phyloP scores from a whole-genome alignment of 2,888 invertebrate species.

The Argyra leucocephala region DNA sequence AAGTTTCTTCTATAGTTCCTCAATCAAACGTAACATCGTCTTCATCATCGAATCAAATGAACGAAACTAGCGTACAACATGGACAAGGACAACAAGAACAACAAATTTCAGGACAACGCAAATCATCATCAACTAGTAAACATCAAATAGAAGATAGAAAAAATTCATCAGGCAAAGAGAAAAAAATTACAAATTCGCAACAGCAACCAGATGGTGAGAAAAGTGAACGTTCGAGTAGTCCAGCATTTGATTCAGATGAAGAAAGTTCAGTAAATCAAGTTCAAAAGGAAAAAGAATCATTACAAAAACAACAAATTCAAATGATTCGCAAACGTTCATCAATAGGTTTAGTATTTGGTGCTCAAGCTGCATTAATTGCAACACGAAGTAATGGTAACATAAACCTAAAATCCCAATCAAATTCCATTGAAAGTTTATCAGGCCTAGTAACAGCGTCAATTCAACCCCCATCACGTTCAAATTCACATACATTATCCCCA shows the following conservation, averaged over 20 bases:
- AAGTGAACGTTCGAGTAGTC: slow-evolving; percentile 78
- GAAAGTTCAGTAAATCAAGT: slow-evolving; percentile 60
- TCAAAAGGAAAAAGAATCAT: slow-evolving; percentile 36
- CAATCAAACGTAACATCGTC: slow-evolving; percentile 28
- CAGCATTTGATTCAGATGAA: slow-evolving; percentile 91
- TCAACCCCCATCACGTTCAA: slow-evolving; percentile 39
- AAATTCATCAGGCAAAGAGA: not conserved
- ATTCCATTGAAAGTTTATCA: slow-evolving; percentile 8
- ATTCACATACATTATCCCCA: slow-evolving; percentile 33
- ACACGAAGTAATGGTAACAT: slow-evolving; percentile 34
- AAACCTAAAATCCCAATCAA: slow-evolving; percentile 24
- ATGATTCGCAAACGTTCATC: slow-evolving; percentile 41
- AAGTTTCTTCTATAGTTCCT: slow-evolving; percentile 26
- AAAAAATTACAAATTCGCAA: slow-evolving; percentile 45
- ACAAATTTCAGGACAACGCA: slow-evolving; percentile 24
- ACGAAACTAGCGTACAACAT: slow-evolving; percentile 21
- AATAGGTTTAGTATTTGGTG: slow-evolving; percentile 42
- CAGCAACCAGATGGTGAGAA: slow-evolving; percentile 5
- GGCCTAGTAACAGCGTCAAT: slow-evolving; percentile 21
- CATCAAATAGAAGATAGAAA: slow-evolving; percentile 23
- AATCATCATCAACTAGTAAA: slow-evolving; percentile 10
- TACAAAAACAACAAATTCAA: slow-evolving; percentile 33
- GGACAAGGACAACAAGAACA: slow-evolving; percentile 19
- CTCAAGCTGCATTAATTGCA: slow-evolving; percentile 40
- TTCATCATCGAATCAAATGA: slow-evolving; percentile 29